Conservation (phyloP, 2,888 invertebrate genomes). For the Pheosia tremula region DNA sequence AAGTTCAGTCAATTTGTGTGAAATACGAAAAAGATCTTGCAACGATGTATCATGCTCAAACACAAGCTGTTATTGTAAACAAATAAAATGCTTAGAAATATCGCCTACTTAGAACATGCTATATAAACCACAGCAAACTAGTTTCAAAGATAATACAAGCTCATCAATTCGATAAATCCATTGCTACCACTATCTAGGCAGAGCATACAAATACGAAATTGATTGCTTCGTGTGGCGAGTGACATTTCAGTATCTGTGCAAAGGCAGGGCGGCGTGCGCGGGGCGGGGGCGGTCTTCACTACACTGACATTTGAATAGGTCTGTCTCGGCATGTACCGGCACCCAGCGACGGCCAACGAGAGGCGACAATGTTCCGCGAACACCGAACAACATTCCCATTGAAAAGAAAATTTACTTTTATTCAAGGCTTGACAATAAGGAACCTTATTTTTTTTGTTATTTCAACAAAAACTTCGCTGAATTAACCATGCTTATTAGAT, state of each 20-base stretch:
- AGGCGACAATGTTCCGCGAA: slow-evolving; percentile 80
- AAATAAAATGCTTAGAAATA: slow-evolving; percentile 8
- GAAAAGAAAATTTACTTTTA: slow-evolving; percentile 80
- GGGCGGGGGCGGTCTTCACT: slow-evolving; percentile 56
- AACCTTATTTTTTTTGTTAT: slow-evolving; percentile 64
- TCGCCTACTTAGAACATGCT: slow-evolving; percentile 13
- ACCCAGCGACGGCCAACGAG: slow-evolving; percentile 76
- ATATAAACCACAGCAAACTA: slow-evolving; percentile 22
- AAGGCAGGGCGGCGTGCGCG: slow-evolving; percentile 45
- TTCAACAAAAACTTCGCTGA: slow-evolving; percentile 26
- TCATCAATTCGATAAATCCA: slow-evolving; percentile 72
- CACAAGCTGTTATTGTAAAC: not conserved
- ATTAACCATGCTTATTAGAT: not conserved
- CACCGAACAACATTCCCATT: slow-evolving; percentile 77
- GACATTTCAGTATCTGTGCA: slow-evolving; percentile 77
- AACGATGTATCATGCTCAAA: slow-evolving; percentile 23
- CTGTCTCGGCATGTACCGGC: slow-evolving; percentile 81
- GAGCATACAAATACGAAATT: slow-evolving; percentile 83
- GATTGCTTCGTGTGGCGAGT: slow-evolving; percentile 82
- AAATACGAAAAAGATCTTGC: slow-evolving; percentile 4
- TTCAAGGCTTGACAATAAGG: slow-evolving; percentile 62
- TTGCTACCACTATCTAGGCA: slow-evolving; percentile 71
- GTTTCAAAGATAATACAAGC: slow-evolving; percentile 51
- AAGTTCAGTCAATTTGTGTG: not conserved
- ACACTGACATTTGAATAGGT: slow-evolving; percentile 82